A percentile compares a stretch with the other conserved stretches of the same genome.
phyloP scores from a whole-genome alignment of 2,888 invertebrate species.

The Acanthacorydalis orientalis region DNA sequence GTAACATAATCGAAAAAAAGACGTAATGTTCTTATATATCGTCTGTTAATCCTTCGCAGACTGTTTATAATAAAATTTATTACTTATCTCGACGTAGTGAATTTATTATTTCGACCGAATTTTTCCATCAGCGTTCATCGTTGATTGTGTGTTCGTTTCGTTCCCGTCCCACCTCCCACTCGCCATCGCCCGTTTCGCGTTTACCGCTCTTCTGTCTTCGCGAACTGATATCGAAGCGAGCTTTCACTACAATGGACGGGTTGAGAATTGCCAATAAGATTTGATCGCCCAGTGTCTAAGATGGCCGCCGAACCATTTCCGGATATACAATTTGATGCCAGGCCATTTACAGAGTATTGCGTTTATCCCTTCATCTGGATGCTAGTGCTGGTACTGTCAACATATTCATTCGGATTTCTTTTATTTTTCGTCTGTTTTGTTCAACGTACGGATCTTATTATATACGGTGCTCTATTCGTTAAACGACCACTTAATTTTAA shows the following conservation, averaged over 20 bases:
- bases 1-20: too few relatives aligned
- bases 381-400: background rate
- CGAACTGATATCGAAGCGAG: background rate
- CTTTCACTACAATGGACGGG: background rate
- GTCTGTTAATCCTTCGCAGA: too few relatives aligned
- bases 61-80: too few relatives aligned
- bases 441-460: too few relatives aligned
- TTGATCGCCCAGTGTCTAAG: conserved; percentile 6
- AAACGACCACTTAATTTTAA: too few relatives aligned
- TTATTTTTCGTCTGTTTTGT: background rate
- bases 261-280: conserved; percentile 7
- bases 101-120: too few relatives aligned
- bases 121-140: too few relatives aligned
- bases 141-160: too few relatives aligned
- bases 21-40: too few relatives aligned
- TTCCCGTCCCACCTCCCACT: too few relatives aligned
- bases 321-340: conserved; percentile 4
- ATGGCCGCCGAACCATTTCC: conserved; percentile 6
- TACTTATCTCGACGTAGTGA: too few relatives aligned
- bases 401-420: background rate
- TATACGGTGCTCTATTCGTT: too few relatives aligned
- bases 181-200: background rate
- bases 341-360: conserved; percentile 6
- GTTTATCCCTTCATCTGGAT: conserved; percentile 3
- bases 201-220: background rate